A percentile compares a stretch with the other conserved stretches of the same genome.
Evolutionary conservation across 2,888 invertebrate species (phyloP).

Genomic region (Fabriciana adippe): DNA sequence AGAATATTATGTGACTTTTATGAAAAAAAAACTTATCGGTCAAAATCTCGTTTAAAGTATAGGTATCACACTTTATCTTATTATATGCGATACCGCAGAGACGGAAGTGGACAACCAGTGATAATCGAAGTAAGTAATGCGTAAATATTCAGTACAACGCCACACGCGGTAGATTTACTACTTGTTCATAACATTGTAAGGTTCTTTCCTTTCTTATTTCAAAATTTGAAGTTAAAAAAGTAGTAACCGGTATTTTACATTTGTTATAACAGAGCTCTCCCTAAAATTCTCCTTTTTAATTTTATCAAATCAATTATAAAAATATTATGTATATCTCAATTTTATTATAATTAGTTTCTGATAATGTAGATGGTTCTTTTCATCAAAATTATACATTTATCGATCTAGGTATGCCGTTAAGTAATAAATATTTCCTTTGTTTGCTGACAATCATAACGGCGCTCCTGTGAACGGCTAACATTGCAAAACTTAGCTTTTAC

Average conservation of each 20-base stretch:
- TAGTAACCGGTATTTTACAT: too few species aligned
- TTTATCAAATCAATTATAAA: too few species aligned
- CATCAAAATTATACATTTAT: constrained; percentile 22
- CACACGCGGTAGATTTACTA: constrained; percentile 13
- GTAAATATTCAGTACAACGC: constrained; percentile 15
- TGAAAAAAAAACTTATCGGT: not conserved
- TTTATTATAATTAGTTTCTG: not conserved
- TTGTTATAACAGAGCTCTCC: too few species aligned
- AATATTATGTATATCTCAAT: too few species aligned
- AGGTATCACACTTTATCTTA: not conserved
- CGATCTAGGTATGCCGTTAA: constrained; percentile 10
- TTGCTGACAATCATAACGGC: constrained; percentile 24
- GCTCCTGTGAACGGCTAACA: constrained; percentile 19
- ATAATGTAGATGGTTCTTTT: not conserved
- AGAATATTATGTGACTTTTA: too few species aligned
- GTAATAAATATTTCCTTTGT: constrained; percentile 28
- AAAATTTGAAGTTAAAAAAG: not conserved
- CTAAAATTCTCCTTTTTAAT: too few species aligned
- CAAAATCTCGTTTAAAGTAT: not conserved
- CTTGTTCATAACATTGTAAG: not conserved
- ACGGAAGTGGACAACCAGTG: constrained; percentile 15
- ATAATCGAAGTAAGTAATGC: constrained; percentile 30
- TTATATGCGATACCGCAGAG: not conserved
- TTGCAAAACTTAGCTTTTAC: constrained; percentile 42
- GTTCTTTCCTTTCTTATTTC: not conserved